Evolutionary conservation across 1,140 invertebrate genomes (phyloP), one percentile per base, ranked within the genome.

Genomic region (Muscidifurax raptorellus): DNA sequence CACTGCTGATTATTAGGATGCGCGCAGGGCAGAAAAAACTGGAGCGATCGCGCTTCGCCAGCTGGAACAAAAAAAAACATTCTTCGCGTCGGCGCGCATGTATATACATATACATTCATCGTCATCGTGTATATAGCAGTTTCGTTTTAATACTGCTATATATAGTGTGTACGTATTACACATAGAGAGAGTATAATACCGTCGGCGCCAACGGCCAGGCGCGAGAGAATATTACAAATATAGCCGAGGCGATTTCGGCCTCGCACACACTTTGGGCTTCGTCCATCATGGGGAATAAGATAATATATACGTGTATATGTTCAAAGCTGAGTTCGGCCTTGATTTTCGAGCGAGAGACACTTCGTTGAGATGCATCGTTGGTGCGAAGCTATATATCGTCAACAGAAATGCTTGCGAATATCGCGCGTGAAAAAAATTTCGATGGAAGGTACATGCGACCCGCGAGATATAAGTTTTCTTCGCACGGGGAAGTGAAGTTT

Each of bases 181-280:
- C 22, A 10, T 9, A 40, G 5, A 59, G 52, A 59, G 52, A 59
- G 18, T n/a, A 18, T 59, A n/a, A 59, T n/a, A 59, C 52, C 18
- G 18, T 59, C 52, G 52, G 52, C 52, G 22, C 52, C 52, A 59
- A 59, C 66, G 66, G 25, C 27, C 25, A 28, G 7, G 22, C 72
- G n/a, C n/a, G n/a, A n/a, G n/a, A n/a, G n/a, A n/a, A n/a, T n/a
- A 25, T 47, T 75, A 75, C 18, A 75, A 75, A 75, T 75, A 75
- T 75, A 75, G 36, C 72, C 32, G 22, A 12, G 36, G 22, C 28
- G 32, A 59, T 59, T 59, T 59, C 22, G 52, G 52, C 52, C 52
- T 59, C 52, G 18, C 0, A 69, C 12, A 72, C 32, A 32, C 30
- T 22, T 28, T n/a, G 27, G 5, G 32, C 71, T 72, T 72, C 36